phyloP scores from a whole-genome alignment of 23 tunicate genomes.

The Trididemnum nubilum region DNA sequence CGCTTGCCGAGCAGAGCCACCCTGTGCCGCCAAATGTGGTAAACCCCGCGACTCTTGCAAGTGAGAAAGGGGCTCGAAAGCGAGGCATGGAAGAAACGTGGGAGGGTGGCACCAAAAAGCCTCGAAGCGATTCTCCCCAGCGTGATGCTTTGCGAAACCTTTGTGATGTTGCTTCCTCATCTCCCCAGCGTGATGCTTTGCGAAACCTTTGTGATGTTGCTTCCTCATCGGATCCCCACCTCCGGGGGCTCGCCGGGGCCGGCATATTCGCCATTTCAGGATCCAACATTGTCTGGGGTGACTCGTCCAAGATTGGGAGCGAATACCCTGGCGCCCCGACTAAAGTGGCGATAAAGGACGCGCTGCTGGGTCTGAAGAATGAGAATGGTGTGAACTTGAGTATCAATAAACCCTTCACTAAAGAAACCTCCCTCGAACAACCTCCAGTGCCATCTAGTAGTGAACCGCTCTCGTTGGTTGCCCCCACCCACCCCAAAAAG shows the following conservation, averaged over 20 bases:
- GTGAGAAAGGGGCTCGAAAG: constrained; percentile 20
- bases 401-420: not conserved
- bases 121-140: not conserved
- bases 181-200: not conserved
- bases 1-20: not conserved
- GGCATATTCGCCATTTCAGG: constrained; percentile 27
- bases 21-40: not conserved
- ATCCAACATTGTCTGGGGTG: constrained; percentile 35
- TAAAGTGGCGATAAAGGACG: constrained; percentile 38
- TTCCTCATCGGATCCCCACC: constrained; percentile 22
- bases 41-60: not conserved
- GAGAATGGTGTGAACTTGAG: constrained; percentile 11
- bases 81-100: not conserved
- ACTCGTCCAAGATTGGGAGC: not conserved
- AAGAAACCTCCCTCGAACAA: not conserved
- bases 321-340: constrained; percentile 58
- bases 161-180: not conserved
- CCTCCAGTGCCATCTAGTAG: not conserved
- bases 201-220: constrained; percentile 11
- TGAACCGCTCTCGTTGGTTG: not conserved
- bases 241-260: constrained; percentile 23
- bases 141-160: not conserved
- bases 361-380: constrained; percentile 36
- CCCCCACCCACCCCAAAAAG: not conserved
- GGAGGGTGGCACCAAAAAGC: not conserved